Evolutionary conservation across 2,797 vertebrate species (phyloP).

Genomic region (Notolepis coatsorum): DNA sequence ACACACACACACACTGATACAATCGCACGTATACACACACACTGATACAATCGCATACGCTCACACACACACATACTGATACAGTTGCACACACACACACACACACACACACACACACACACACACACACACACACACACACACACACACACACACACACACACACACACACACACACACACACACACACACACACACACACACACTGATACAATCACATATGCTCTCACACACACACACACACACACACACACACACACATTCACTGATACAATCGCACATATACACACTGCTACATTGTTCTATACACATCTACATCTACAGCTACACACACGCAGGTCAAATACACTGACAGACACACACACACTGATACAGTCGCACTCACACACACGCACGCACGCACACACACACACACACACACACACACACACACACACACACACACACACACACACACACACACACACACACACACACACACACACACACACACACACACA

Average conservation of each 20-base stretch:
- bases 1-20: background rate
- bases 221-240: background rate
- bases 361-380: too few relatives aligned
- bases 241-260: background rate
- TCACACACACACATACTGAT: background rate
- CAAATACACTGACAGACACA: too few relatives aligned
- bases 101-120: background rate
- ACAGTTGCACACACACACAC: background rate
- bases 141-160: background rate
- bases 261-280: background rate
- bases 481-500: background rate
- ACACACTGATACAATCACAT: background rate
- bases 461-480: background rate
- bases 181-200: background rate
- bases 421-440: background rate
- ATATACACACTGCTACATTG: too few relatives aligned
- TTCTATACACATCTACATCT: too few relatives aligned
- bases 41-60: background rate
- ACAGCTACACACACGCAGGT: too few relatives aligned
- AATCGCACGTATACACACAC: background rate
- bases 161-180: conserved; percentile 1
- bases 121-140: conserved; percentile 4
- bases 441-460: background rate
- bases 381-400: too few relatives aligned
- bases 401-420: background rate